Evolutionary conservation across 1,140 invertebrate genomes (phyloP).

Genomic region (Delia radicum): DNA sequence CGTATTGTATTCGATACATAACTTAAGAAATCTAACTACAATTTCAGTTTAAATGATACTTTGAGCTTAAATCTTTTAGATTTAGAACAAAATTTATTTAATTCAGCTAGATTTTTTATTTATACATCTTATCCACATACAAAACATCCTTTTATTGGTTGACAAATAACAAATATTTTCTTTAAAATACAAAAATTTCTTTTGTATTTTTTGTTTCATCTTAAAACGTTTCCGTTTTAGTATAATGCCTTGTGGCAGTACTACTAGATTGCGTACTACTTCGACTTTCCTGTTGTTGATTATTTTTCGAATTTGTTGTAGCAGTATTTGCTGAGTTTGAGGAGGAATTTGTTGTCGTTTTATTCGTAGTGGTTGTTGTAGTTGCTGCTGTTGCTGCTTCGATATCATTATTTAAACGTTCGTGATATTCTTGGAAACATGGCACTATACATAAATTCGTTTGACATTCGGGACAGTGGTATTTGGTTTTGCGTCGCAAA

Average conservation of each 20-base stretch:
- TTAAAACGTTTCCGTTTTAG: slow-evolving; percentile 20
- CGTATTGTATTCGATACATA: no score
- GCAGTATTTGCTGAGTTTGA: not conserved
- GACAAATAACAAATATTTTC: no score
- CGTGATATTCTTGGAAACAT: slow-evolving; percentile 81
- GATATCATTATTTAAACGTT: slow-evolving; percentile 56
- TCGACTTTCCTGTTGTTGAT: not conserved
- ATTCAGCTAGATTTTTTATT: no score
- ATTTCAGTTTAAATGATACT: no score
- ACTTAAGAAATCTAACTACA: no score
- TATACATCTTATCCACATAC: no score
- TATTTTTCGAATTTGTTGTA: not conserved
- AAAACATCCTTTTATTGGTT: no score
- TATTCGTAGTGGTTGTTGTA: slow-evolving; percentile 12
- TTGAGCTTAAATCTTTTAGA: no score
- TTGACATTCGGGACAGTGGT: slow-evolving; percentile 83
- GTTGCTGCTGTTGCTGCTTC: slow-evolving; percentile 33
- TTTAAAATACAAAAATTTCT: no score
- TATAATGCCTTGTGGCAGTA: not conserved
- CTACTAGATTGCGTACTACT: not conserved
- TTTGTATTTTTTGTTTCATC: no score
- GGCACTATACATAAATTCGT: slow-evolving; percentile 84
- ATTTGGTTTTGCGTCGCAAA: slow-evolving; percentile 80
- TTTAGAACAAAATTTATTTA: no score
- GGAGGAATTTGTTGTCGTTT: not conserved